phyloP scores from a whole-genome alignment of 1,140 invertebrate species.

The Drosophila sturtevanti region DNA sequence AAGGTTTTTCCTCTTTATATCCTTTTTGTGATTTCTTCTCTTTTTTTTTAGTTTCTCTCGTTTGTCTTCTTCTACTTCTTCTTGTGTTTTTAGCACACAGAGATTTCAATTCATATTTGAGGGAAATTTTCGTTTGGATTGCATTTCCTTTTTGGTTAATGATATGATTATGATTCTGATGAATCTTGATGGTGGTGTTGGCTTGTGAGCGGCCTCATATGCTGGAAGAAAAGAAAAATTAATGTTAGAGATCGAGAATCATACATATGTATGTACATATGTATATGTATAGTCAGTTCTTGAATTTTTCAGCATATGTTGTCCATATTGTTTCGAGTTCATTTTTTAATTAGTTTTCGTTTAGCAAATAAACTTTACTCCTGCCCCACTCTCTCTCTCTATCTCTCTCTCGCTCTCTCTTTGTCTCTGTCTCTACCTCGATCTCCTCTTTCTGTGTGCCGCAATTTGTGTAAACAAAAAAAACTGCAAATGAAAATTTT shows the following conservation, averaged over 20 bases:
- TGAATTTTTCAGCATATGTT: conserved; percentile 55
- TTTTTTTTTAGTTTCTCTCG: neutral
- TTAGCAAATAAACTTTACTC: conserved; percentile 70
- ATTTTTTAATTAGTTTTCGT: conserved; percentile 73
- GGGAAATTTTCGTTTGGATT: conserved; percentile 12
- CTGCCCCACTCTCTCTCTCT: neutral
- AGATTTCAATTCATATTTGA: conserved; percentile 1
- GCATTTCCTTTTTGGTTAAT: conserved; percentile 21
- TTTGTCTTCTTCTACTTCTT: neutral
- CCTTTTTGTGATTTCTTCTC: no score
- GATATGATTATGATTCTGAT: conserved; percentile 19
- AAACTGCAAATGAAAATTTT: conserved; percentile 77
- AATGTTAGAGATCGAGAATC: conserved; percentile 20
- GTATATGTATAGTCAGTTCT: conserved; percentile 20
- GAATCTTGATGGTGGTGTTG: conserved; percentile 45
- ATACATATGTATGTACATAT: conserved; percentile 1
- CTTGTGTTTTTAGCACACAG: neutral
- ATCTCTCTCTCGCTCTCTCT: neutral
- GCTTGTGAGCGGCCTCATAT: conserved; percentile 64
- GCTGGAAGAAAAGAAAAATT: conserved; percentile 57
- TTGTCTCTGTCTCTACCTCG: neutral
- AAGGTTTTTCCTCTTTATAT: no score
- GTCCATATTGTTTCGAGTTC: conserved; percentile 51
- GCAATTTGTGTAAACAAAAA: conserved; percentile 54
- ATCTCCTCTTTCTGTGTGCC: neutral